A percentile compares a stretch with the other conserved stretches of the same genome.
phyloP scores from a whole-genome alignment of 2,888 invertebrate genomes.

The Urechis unicinctus region DNA sequence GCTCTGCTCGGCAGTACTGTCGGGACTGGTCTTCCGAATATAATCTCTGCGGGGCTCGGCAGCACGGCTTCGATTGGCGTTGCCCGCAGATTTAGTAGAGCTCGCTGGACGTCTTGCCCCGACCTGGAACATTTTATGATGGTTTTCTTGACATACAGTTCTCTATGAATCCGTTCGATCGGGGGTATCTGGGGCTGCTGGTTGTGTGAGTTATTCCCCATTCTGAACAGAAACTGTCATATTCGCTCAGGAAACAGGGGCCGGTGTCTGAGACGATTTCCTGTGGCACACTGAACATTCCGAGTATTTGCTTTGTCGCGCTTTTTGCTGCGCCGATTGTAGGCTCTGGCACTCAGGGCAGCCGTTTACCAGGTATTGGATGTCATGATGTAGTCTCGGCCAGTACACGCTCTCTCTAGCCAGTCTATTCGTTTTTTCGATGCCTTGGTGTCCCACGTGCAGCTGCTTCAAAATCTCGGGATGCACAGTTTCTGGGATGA shows the following conservation, averaged over 20 bases:
- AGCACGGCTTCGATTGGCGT: neutral
- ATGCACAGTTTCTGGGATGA: neutral
- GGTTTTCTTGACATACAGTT: neutral
- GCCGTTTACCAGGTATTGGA: neutral
- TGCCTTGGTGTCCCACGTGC: neutral
- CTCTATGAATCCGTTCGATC: neutral
- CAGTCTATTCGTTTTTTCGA: neutral
- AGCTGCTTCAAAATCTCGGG: neutral
- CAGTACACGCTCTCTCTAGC: neutral
- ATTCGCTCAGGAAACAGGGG: neutral
- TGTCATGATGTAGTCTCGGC: neutral
- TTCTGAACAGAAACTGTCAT: neutral
- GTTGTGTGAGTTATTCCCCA: constrained; percentile 2
- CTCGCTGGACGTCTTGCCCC: neutral
- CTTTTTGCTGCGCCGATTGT: neutral
- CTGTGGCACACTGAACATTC: neutral
- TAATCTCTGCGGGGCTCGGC: neutral
- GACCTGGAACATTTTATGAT: neutral
- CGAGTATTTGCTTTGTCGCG: neutral
- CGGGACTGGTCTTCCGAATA: too few relatives aligned
- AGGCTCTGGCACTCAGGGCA: neutral
- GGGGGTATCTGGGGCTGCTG: neutral
- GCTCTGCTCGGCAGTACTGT: too few relatives aligned
- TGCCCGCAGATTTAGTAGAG: neutral
- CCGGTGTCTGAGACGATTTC: constrained; percentile 1